Percentiles rank a stretch among this genome's conserved stretches.
Evolutionary conservation across 2,113 vertebrate species (phyloP).

Genomic region (Rhea americana): DNA sequence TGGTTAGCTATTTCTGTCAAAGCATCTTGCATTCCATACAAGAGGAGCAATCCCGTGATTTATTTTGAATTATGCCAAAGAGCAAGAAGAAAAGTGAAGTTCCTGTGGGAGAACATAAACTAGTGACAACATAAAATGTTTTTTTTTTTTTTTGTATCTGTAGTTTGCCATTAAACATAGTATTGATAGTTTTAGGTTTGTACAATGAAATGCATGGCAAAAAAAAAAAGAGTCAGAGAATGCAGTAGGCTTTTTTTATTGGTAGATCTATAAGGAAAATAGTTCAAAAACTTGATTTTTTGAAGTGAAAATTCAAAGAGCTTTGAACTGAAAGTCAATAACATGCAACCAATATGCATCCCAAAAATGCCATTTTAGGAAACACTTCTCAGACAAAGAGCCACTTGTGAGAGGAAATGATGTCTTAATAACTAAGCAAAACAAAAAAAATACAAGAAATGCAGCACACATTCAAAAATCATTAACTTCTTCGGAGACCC

Average conservation of each 20-base stretch:
- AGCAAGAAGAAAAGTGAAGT: background rate
- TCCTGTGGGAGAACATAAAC: background rate
- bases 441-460: background rate
- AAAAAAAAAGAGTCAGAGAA: background rate
- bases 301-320: constrained; percentile 29
- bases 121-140: background rate
- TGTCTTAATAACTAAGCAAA: background rate
- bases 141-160: background rate
- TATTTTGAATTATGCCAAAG: background rate
- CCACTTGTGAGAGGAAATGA: constrained; percentile 48
- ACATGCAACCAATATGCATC: constrained; percentile 7
- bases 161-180: background rate
- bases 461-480: background rate
- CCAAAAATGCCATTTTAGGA: constrained; percentile 25
- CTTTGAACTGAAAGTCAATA: constrained; percentile 51
- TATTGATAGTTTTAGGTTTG: background rate
- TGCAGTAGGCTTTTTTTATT: background rate
- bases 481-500: background rate
- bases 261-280: background rate
- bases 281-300: constrained; percentile 2
- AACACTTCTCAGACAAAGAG: constrained; percentile 31
- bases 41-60: background rate
- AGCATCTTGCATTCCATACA: background rate
- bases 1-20: background rate
- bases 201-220: background rate